Percentiles rank a stretch among this genome's conserved stretches.
phyloP scores from a whole-genome alignment of 2,113 vertebrate species.

The Callipepla squamata region DNA sequence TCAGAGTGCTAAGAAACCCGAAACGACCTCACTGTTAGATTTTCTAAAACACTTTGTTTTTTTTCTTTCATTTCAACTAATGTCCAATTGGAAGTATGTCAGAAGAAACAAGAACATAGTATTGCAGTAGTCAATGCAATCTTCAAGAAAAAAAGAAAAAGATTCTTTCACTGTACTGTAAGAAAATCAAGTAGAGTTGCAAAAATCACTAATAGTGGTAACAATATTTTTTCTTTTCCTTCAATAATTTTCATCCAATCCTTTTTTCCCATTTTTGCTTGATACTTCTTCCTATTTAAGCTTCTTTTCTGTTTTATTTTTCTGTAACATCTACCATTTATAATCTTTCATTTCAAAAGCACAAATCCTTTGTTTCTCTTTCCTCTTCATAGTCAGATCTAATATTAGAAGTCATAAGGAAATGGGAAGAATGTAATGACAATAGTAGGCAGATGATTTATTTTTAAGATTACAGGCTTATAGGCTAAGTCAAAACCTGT shows the following conservation, averaged over 20 bases:
- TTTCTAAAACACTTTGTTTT: neutral
- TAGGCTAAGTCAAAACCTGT: neutral
- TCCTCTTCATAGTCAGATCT: neutral
- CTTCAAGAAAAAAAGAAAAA: neutral
- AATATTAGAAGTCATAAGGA: constrained; percentile 14
- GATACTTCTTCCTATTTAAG: constrained; percentile 2
- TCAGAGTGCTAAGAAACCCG: neutral
- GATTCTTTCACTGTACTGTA: neutral
- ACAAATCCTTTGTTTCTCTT: constrained; percentile 3
- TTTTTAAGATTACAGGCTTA: neutral
- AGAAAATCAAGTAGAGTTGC: no score
- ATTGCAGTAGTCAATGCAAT: neutral
- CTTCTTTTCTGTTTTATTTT: neutral
- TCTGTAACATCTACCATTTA: constrained; percentile 5
- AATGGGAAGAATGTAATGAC: neutral
- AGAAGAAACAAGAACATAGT: neutral
- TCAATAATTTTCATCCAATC: neutral
- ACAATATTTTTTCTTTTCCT: neutral
- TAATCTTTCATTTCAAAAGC: neutral
- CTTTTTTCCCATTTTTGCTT: neutral
- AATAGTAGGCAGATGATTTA: neutral
- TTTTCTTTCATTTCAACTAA: neutral
- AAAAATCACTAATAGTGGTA: neutral
- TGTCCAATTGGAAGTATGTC: neutral
- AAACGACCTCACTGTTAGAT: neutral